Evolutionary conservation across 2,888 invertebrate species (phyloP), one percentile per base, ranked within the genome.

Genomic region (Brachyptera risi): DNA sequence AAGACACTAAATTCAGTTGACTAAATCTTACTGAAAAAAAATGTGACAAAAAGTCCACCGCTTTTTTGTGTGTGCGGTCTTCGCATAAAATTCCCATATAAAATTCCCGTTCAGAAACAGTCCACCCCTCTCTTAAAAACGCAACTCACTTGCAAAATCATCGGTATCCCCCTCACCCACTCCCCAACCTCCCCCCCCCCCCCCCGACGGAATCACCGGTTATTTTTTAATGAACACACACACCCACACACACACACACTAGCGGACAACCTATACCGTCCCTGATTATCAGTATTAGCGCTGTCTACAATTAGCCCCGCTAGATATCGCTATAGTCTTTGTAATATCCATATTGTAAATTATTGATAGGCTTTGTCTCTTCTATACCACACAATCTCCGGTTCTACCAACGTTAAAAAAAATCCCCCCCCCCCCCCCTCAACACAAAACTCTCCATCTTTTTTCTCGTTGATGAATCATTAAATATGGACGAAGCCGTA

Each of bases 391-490:
- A 44, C 44, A 44, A 44, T 44, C 44, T 44, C 44, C 44, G 44
- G 44, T 21, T 21, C 19, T 11, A 21, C 44, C 19, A n/a, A 21
- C 21, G n/a, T 21, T 11, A 44, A 21, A 44, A 17, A 47, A 47
- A 47, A 47, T 24, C 24, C 56, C 44, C 27, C 31, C 31, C 47
- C 47, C 24, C 40, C 26, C 51, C 59, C 44, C 17, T 49, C 56
- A 15, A 59, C 26, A 21, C 44, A 49, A 51, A 26, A 49, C 42
- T 37, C 62, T 54, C 27, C 23, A 42, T 44, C 35, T 58, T 61
- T 61, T 63, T 62, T 60, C 56, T 37, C 63, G 42, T 60, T 64
- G 63, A 64, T 64, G 63, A 64, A 64, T 61, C 63, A 64, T 64
- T 59, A 64, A 64, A 61, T 64, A 64, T 64, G 54, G 63, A 64